Evolutionary conservation across 1,140 invertebrate genomes (phyloP).

Genomic region (Drosophila orena): DNA sequence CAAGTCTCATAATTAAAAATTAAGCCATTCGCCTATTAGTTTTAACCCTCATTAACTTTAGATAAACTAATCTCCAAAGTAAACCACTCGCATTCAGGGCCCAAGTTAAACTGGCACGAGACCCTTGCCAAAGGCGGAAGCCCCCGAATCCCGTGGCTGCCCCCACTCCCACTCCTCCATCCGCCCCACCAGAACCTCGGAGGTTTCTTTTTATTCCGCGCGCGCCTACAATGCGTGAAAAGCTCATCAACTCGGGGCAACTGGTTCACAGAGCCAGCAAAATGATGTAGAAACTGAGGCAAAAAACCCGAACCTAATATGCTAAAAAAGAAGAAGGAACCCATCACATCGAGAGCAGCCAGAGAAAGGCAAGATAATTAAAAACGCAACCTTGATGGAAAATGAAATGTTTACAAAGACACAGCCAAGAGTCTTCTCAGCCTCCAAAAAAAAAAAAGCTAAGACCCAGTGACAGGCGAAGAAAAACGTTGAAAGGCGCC

Average conservation of each 20-base stretch:
- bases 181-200: not conserved
- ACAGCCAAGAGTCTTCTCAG: conserved; percentile 25
- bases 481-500: conserved; percentile 63
- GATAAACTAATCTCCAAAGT: conserved; percentile 84
- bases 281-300: conserved; percentile 75
- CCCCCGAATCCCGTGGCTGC: not conserved
- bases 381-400: conserved; percentile 84
- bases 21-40: conserved; percentile 83
- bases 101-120: conserved; percentile 52
- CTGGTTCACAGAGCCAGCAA: conserved; percentile 42
- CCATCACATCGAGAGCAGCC: conserved; percentile 61
- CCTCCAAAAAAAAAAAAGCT: conserved; percentile 19
- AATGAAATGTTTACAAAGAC: conserved; percentile 83
- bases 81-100: conserved; percentile 77
- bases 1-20: conserved; percentile 83
- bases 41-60: conserved; percentile 84
- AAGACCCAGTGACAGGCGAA: conserved; percentile 65
- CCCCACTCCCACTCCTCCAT: not conserved
- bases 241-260: conserved; percentile 70
- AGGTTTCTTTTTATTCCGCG: conserved; percentile 43
- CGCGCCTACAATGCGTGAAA: conserved; percentile 80
- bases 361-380: conserved; percentile 83
- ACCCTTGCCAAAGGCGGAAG: conserved; percentile 62
- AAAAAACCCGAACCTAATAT: conserved; percentile 67
- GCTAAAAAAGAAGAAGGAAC: conserved; percentile 54